Evolutionary conservation across 2,113 vertebrate species (phyloP), one percentile per base, ranked within the genome.

Genomic region (Phylloscopus whistleri): DNA sequence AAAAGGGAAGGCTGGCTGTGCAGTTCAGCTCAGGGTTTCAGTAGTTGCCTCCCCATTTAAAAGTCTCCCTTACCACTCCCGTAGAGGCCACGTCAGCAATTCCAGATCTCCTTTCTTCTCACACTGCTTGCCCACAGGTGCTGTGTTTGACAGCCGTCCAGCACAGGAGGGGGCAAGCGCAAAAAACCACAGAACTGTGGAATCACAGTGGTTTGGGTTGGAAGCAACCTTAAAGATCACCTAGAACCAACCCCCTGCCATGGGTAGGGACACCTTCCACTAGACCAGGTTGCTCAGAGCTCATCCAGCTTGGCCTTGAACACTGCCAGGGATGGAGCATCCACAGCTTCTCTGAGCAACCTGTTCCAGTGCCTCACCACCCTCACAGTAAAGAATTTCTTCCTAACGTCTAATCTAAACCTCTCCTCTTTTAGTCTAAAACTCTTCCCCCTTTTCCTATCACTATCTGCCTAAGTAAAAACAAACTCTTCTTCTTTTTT

Each of bases 21-120:
- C 44, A 64, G 13, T 70, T 84, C 39, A 87, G 4, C 30, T 69
- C n/a, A 4, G 46, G 46, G 9, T 60, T 60, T 87, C 0, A 0
- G 8, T 81, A 19, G 23, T 12, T 74, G 46, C 10, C 31, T 68
- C 48, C 89, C 16, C 48, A 12, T 78, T 77, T 27, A 44, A 26
- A 78, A 79, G 31, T 64, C 66, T 52, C 7, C 2, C 16, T 84
- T 53, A 27, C 4, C 33, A 11, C 8, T 53, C 30, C 44, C 56
- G 1, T 2, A 26, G 41, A 70, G 26, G 12, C 24, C 39, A 35
- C 1, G 0, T 44, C 16, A 4, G 16, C 55, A 49, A 6, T 30
- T 62, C 43, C 27, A 37, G 49, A 13, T 60, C 66, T 62, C 33
- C 16, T 51, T 75, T 46, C 18, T 75, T 52, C 55, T 64, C 81